Base-by-base conservation (phyloP, 92 coral and sea anemone species). In the Zoanthus gigantus region DNA sequence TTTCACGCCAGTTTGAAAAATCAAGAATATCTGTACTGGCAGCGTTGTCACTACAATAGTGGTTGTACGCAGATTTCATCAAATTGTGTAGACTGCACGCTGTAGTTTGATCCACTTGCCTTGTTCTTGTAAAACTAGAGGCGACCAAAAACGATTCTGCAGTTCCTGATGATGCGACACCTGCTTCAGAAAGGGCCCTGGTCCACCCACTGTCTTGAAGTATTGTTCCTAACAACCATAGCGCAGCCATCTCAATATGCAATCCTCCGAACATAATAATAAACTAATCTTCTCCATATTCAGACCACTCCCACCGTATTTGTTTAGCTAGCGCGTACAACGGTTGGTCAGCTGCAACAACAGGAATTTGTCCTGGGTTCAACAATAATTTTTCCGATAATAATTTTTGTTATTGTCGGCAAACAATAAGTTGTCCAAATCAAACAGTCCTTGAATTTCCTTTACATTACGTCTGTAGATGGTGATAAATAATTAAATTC, bases 81-180 rank as follows among this genome's bases (percentile, higher is more conserved):
- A 68, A 58, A 34, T 68, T 86, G 89, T 58, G 60, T 84, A 82
- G 7, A 34, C 34, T 68, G 44, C 74, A 57, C 12, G 63, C 63
- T 57, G 63, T 57, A 57, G 12, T 57, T 57, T 57, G 63, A 4
- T 57, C 14, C 44, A 93, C 93, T 34, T 80, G 76, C 78, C 89
- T 77, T 71, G 93, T 80, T 45, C 95, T 54, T 34, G 91, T 92
- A 63, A 89, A 80, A 52, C 83, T 92, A 65, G 93, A 68, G 69
- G 84, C 95, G 58, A 65, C 44, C 72, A 92, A 50, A 86, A 90
- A 90, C 30, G 93, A 92, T 76, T 92, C 72, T 15, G 90, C 93
- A 10, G 95, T 92, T 60, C 91, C 95, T 6, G 90, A 71, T 31
- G 89, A 92, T 7, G 95, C 91, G 2, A 90, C 91, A 9, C 79